Evolutionary conservation across 1,140 invertebrate genomes (phyloP).

Genomic region (Drosophila lacteicornis): DNA sequence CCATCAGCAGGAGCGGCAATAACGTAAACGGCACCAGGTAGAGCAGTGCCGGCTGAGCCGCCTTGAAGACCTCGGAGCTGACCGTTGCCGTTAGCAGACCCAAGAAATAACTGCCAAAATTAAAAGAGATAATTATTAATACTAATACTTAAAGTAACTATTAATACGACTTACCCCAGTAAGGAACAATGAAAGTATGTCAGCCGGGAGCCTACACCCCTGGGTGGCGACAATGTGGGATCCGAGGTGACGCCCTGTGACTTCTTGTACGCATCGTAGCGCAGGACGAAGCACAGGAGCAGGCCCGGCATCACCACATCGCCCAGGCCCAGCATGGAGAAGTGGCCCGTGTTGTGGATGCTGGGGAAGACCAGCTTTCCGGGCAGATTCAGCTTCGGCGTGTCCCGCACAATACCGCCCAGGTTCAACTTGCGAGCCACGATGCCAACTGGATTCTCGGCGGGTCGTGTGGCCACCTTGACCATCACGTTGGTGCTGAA

Average conservation of each 20-base stretch:
- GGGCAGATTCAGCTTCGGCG: slow-evolving; percentile 97
- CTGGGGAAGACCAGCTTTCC: slow-evolving; percentile 99
- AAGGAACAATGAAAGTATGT: slow-evolving; percentile 99
- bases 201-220: slow-evolving; percentile 86
- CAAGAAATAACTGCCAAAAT: slow-evolving; percentile 91
- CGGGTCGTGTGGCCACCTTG: slow-evolving; percentile 93
- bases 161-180: slow-evolving; percentile 87
- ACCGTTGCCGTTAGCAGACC: slow-evolving; percentile 98
- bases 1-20: slow-evolving; percentile 97
- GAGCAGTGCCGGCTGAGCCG: slow-evolving; percentile 97
- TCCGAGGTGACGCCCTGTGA: slow-evolving; percentile 86
- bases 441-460: slow-evolving; percentile 97
- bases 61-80: slow-evolving; percentile 98
- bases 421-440: slow-evolving; percentile 96
- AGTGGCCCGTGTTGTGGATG: slow-evolving; percentile 97
- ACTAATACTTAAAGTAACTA: no score
- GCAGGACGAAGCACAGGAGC: slow-evolving; percentile 96
- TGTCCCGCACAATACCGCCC: slow-evolving; percentile 93
- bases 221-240: slow-evolving; percentile 79
- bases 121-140: no score
- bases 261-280: slow-evolving; percentile 98
- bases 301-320: slow-evolving; percentile 99
- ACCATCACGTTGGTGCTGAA: slow-evolving; percentile 99
- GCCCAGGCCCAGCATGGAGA: slow-evolving; percentile 98
- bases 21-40: slow-evolving; percentile 99